These are phyloP conservation scores for Plumapathes pennacea DNA, from an alignment of 92 coral and sea anemone genomes.

Conservation along the genomic window DNA sequence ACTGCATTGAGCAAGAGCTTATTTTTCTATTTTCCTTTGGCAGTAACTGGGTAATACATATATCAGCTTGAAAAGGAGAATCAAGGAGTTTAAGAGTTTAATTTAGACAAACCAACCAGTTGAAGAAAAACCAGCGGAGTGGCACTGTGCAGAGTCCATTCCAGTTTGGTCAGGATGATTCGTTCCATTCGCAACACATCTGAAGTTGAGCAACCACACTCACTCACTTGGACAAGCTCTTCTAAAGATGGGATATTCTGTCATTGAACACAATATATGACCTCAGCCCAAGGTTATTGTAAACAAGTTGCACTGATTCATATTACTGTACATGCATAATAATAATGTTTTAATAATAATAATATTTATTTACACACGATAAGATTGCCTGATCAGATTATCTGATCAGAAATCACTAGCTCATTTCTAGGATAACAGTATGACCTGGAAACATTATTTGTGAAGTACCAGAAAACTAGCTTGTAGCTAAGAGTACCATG, in stretches of 20 bases:
- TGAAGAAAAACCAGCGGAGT: slow-evolving; percentile 90
- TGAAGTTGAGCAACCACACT: slow-evolving; percentile 85
- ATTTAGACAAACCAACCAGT: slow-evolving; percentile 68
- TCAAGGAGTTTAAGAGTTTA: slow-evolving; percentile 3
- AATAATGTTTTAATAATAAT: neutral
- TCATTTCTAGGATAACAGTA: no score
- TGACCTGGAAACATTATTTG: no score
- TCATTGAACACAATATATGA: neutral
- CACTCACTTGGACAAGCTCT: slow-evolving; percentile 92
- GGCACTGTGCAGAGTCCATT: slow-evolving; percentile 84
- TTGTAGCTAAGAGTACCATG: no score
- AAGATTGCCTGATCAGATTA: no score
- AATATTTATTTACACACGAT: no score
- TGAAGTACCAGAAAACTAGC: no score
- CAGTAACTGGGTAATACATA: neutral
- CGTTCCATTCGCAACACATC: slow-evolving; percentile 99
- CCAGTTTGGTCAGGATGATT: slow-evolving; percentile 86
- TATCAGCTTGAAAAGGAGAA: neutral
- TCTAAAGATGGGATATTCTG: slow-evolving; percentile 79
- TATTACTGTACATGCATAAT: neutral
- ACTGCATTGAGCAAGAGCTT: neutral
- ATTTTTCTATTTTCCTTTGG: neutral
- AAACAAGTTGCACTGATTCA: neutral
- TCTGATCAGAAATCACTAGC: no score
- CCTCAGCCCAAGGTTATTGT: neutral